Percentiles rank a stretch among this genome's conserved stretches.
phyloP scores from a whole-genome alignment of 2,888 invertebrate species.

The Gortyna flavago region DNA sequence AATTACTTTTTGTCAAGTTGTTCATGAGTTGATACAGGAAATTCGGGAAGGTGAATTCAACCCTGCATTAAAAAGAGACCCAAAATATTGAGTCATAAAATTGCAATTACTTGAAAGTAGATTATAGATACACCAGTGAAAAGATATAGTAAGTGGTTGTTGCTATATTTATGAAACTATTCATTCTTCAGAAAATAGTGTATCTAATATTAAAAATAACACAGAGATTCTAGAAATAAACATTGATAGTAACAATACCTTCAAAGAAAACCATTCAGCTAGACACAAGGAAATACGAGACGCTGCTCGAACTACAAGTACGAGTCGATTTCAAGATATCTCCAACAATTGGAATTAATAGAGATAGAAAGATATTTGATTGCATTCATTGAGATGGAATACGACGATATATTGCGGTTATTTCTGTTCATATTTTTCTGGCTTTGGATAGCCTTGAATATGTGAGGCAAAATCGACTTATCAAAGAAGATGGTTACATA shows the following conservation, averaged over 20 bases:
- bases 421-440: background rate
- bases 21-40: background rate
- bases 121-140: background rate
- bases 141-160: background rate
- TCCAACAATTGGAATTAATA: conserved; percentile 12
- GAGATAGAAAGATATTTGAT: conserved; percentile 9
- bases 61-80: background rate
- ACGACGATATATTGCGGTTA: background rate
- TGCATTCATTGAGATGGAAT: background rate
- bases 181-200: background rate
- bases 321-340: background rate
- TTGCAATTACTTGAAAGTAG: background rate
- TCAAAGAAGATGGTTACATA: too few species aligned
- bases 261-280: background rate
- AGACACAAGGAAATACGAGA: background rate
- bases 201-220: background rate
- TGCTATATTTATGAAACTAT: background rate
- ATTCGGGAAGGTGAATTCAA: background rate
- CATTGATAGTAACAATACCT: background rate
- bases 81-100: background rate
- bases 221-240: background rate
- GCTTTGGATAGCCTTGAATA: background rate
- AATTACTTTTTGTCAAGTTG: conserved; percentile 5
- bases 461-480: background rate
- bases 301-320: too few species aligned